These are phyloP conservation scores for Phalacrocorax pelagicus DNA, from an alignment of 2,113 vertebrate species.

Conservation along the genomic window DNA sequence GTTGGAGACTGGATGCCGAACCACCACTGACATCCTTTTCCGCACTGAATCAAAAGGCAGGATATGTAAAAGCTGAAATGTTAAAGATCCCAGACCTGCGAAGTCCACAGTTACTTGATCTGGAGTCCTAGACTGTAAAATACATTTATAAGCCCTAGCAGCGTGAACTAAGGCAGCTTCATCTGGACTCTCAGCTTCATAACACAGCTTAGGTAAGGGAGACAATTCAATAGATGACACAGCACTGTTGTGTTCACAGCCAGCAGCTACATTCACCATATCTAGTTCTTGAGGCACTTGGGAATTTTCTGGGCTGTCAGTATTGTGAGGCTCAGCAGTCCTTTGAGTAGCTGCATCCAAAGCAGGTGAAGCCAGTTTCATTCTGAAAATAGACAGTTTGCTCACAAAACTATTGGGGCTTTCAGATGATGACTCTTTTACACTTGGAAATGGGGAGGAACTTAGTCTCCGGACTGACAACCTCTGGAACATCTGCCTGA, in stretches of 20 bases:
- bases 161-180: slow-evolving; percentile 79
- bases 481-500: slow-evolving; percentile 87
- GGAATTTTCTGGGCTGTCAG: neutral
- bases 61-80: slow-evolving; percentile 85
- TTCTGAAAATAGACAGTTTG: slow-evolving; percentile 73
- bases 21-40: slow-evolving; percentile 94
- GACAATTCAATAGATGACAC: neutral
- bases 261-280: neutral
- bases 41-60: slow-evolving; percentile 90
- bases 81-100: slow-evolving; percentile 77
- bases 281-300: neutral
- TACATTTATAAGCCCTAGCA: slow-evolving; percentile 81
- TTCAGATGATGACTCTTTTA: slow-evolving; percentile 58
- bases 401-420: slow-evolving; percentile 70
- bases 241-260: neutral
- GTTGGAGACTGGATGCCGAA: slow-evolving; percentile 87
- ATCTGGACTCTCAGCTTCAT: slow-evolving; percentile 83
- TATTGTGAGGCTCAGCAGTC: neutral
- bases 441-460: slow-evolving; percentile 53
- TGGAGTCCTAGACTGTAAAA: slow-evolving; percentile 79
- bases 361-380: slow-evolving; percentile 65
- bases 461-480: slow-evolving; percentile 79
- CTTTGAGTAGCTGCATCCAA: slow-evolving; percentile 20
- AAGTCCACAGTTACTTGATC: slow-evolving; percentile 86
- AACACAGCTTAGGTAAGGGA: slow-evolving; percentile 51